phyloP scores from a whole-genome alignment of 2,113 vertebrate species.

The Alligator sinensis region DNA sequence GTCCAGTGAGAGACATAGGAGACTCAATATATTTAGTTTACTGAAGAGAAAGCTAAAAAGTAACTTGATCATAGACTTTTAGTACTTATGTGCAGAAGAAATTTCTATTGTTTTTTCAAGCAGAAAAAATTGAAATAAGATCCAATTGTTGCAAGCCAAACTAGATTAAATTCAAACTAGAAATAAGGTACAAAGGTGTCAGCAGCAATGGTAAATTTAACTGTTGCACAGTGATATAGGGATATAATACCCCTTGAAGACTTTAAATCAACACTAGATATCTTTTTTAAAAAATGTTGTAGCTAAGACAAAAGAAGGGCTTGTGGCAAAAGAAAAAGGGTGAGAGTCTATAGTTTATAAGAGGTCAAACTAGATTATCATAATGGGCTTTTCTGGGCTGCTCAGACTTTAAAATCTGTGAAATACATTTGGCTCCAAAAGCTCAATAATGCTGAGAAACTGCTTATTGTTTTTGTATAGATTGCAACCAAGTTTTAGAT shows the following conservation, averaged over 20 bases:
- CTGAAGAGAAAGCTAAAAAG: neutral
- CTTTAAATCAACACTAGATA: neutral
- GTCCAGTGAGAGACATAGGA: neutral
- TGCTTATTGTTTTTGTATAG: neutral
- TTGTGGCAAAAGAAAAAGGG: neutral
- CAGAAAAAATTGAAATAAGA: neutral
- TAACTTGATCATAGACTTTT: neutral
- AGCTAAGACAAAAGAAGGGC: fast-evolving
- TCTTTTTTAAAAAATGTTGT: neutral
- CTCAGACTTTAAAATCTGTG: neutral
- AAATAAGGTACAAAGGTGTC: neutral
- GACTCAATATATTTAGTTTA: neutral
- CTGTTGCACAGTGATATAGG: neutral
- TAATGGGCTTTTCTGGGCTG: neutral
- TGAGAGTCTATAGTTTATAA: too few species aligned
- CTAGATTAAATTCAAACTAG: fast-evolving
- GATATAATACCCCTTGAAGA: neutral
- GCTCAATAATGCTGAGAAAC: neutral
- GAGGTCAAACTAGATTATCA: fast-evolving
- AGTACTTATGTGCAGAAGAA: neutral
- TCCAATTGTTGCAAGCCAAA: neutral
- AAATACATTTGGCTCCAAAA: neutral
- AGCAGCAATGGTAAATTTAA: neutral
- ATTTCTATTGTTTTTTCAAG: neutral
- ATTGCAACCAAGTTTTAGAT: neutral